phyloP scores from a whole-genome alignment of 2,113 vertebrate species.

The Callocephalon fimbriatum region DNA sequence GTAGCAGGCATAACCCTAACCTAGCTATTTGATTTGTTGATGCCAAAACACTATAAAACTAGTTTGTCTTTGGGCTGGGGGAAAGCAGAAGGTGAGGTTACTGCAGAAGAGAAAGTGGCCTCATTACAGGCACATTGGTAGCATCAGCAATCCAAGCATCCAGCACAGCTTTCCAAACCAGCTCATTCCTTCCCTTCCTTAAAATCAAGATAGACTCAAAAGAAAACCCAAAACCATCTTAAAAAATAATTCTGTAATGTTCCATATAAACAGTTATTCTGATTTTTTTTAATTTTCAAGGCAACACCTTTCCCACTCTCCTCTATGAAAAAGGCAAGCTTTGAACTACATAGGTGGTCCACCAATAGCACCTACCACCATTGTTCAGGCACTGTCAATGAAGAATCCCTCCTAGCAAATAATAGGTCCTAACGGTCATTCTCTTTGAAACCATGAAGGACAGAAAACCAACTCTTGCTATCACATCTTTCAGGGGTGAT shows the following conservation, averaged over 20 bases:
- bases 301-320: not conserved
- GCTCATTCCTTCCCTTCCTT: not conserved
- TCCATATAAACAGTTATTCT: not conserved
- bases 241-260: not conserved
- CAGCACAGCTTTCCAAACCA: not conserved
- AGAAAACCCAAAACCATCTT: not conserved
- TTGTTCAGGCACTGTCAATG: not conserved
- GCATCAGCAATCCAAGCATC: not conserved
- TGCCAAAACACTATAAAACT: not conserved
- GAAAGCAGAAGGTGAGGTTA: not conserved
- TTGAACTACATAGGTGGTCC: not conserved
- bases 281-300: not conserved
- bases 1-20: not conserved
- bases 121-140: not conserved
- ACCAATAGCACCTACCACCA: not conserved
- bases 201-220: not conserved
- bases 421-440: not conserved
- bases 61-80: not conserved
- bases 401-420: not conserved
- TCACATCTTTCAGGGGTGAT: not conserved
- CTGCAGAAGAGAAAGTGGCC: not conserved
- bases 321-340: not conserved
- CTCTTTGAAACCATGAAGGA: not conserved
- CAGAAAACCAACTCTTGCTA: not conserved
- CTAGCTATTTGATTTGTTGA: not conserved